These are phyloP conservation scores for Lepidonotus clava DNA, from an alignment of 2,888 invertebrate genomes.

Conservation along the genomic window DNA sequence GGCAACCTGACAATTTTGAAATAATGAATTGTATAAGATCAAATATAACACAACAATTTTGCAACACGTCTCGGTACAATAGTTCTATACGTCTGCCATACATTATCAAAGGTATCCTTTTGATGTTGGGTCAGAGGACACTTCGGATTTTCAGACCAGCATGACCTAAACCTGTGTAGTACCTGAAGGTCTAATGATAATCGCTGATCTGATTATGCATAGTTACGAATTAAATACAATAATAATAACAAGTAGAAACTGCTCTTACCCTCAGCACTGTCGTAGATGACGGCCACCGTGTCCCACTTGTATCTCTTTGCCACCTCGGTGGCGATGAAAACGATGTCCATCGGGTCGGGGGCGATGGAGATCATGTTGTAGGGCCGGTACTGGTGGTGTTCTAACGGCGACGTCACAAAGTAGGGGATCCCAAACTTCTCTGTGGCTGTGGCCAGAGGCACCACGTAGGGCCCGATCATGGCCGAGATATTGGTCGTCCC, in stretches of 20 bases:
- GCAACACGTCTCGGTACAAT: too few species aligned
- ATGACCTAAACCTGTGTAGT: too few species aligned
- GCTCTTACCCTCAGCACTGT: conserved; percentile 58
- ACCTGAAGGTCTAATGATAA: too few species aligned
- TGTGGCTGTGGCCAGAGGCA: conserved; percentile 69
- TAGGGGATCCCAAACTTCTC: conserved; percentile 73
- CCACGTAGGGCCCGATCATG: conserved; percentile 72
- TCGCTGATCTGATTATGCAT: too few species aligned
- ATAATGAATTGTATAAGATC: too few species aligned
- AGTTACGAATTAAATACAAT: too few species aligned
- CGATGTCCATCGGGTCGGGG: conserved; percentile 58
- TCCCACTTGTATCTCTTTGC: conserved; percentile 56
- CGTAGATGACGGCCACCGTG: conserved; percentile 60
- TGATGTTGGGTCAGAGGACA: too few species aligned
- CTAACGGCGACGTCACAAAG: conserved; percentile 70
- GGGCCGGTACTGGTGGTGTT: conserved; percentile 54
- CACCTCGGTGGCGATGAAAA: conserved; percentile 57
- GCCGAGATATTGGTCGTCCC: conserved; percentile 67
- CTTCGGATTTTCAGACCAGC: too few species aligned
- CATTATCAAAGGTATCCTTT: too few species aligned
- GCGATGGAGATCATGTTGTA: conserved; percentile 62
- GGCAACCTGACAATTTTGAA: too few species aligned
- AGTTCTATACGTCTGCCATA: too few species aligned
- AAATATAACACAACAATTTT: too few species aligned
- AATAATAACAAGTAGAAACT: not conserved